Evolutionary conservation across 2,797 vertebrate species (phyloP).

Genomic region (Siniperca obscura): DNA sequence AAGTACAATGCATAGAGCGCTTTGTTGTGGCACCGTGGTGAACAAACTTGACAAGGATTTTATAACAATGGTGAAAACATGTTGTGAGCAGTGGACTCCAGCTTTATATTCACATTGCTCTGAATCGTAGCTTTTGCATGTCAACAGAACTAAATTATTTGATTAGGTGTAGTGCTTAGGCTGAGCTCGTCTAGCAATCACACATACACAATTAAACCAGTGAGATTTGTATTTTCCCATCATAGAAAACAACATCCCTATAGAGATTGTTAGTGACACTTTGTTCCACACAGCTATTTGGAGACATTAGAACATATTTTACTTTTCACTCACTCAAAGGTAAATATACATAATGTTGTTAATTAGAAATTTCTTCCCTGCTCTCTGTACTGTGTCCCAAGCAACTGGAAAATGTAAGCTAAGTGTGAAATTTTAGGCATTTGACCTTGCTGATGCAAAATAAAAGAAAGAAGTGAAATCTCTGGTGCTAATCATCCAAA

Average conservation of each 20-base stretch:
- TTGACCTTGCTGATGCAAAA: constrained; percentile 78
- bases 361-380: constrained; percentile 35
- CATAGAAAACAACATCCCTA: constrained; percentile 20
- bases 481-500: constrained; percentile 67
- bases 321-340: constrained; percentile 31
- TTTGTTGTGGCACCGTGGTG: background rate
- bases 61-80: background rate
- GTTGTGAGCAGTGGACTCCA: constrained; percentile 1
- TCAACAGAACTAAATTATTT: constrained; percentile 36
- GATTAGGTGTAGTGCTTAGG: constrained; percentile 39
- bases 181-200: constrained; percentile 40
- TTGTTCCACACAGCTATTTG: constrained; percentile 27
- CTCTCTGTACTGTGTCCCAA: constrained; percentile 50
- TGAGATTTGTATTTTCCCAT: constrained; percentile 33
- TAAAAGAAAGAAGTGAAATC: constrained; percentile 74
- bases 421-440: constrained; percentile 58
- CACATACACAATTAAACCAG: constrained; percentile 15
- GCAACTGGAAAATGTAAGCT: constrained; percentile 55
- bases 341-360: constrained; percentile 32
- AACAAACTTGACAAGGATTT: constrained; percentile 18
- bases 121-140: constrained; percentile 63
- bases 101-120: constrained; percentile 17
- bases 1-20: constrained; percentile 88
- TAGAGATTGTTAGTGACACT: constrained; percentile 41
- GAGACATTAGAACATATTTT: constrained; percentile 12